phyloP scores from a whole-genome alignment of 2,113 vertebrate species.

The Anhinga anhinga region DNA sequence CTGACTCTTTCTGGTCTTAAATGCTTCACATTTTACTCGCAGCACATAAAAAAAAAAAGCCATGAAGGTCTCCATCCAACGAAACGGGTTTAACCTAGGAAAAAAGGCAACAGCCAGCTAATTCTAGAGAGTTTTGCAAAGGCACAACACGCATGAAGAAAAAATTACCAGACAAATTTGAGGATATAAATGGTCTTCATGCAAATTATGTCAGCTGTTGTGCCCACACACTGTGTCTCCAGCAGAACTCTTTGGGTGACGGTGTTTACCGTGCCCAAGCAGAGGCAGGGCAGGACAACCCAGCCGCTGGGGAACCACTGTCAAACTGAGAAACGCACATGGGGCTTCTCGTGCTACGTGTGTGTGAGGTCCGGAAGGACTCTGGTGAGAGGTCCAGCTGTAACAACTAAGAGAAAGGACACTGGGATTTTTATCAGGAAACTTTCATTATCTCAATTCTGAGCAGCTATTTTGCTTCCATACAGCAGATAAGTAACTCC shows the following conservation, averaged over 20 bases:
- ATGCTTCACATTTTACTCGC: not conserved
- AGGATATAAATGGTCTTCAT: constrained; percentile 42
- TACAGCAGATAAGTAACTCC: not conserved
- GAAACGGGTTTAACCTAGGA: not conserved
- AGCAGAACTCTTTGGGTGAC: not conserved
- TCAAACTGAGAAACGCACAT: not conserved
- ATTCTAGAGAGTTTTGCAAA: not conserved
- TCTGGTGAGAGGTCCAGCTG: not conserved
- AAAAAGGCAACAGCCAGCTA: not conserved
- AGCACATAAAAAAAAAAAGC: not conserved
- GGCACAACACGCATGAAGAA: not conserved
- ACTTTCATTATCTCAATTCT: not conserved
- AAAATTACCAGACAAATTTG: not conserved
- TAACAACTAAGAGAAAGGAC: not conserved
- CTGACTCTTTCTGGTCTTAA: not conserved
- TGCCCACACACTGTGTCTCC: not conserved
- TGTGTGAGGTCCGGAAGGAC: not conserved
- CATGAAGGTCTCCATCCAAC: not conserved
- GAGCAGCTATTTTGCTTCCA: not conserved
- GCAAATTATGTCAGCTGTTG: constrained; percentile 22
- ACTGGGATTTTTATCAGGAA: not conserved
- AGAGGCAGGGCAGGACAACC: not conserved
- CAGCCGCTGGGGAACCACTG: not conserved
- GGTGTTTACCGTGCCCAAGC: not conserved
- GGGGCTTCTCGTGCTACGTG: not conserved